phyloP scores from a whole-genome alignment of 2,113 vertebrate genomes.

The Uria aalge region DNA sequence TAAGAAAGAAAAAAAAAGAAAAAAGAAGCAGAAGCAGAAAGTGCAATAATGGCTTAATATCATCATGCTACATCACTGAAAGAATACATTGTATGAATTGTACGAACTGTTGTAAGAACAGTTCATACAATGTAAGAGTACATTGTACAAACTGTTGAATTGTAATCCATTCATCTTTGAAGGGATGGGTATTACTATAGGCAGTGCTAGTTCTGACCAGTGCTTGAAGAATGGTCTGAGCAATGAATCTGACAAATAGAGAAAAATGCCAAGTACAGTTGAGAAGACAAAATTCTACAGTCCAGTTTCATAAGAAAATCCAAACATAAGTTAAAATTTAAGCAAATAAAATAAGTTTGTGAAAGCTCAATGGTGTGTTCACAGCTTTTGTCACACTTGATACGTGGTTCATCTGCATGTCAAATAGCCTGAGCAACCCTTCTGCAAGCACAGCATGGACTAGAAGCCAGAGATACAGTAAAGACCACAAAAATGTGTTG shows the following conservation, averaged over 20 bases:
- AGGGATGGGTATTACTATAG: neutral
- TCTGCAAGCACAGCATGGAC: neutral
- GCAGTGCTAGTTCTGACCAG: neutral
- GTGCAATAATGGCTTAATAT: neutral
- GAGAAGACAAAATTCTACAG: neutral
- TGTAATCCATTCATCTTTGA: neutral
- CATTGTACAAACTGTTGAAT: neutral
- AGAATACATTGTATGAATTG: neutral
- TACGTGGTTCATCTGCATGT: neutral
- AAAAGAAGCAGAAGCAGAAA: neutral
- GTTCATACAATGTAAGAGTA: neutral
- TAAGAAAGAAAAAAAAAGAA: neutral
- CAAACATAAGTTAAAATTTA: neutral
- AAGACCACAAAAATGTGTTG: neutral
- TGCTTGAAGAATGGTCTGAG: neutral
- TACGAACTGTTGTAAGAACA: neutral
- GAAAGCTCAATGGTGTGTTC: neutral
- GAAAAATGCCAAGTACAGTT: neutral
- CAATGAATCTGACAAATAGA: neutral
- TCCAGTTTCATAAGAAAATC: neutral
- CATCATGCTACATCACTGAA: neutral
- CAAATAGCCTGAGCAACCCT: neutral
- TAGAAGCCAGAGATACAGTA: neutral
- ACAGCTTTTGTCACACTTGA: neutral
- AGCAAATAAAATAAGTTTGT: neutral